phyloP scores from a whole-genome alignment of 2,888 invertebrate species.

The Itoplectis maculator region DNA sequence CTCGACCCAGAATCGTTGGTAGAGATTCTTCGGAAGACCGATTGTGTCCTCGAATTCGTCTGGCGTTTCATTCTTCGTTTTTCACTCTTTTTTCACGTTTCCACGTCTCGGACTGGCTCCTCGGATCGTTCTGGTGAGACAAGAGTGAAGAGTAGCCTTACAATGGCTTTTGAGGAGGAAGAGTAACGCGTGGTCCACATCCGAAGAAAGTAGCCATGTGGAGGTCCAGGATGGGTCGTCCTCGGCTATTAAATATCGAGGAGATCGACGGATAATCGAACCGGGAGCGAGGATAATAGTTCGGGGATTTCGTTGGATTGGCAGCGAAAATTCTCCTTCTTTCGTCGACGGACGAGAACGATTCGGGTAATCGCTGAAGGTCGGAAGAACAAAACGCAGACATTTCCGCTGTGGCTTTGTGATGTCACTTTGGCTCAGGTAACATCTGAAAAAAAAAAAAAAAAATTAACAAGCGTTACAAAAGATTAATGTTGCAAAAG shows the following conservation, averaged over 20 bases:
- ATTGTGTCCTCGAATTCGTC: background rate
- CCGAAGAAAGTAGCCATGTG: no score
- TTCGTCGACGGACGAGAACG: no score
- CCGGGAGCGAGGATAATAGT: constrained; percentile 47
- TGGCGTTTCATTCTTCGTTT: no score
- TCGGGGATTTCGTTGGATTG: constrained; percentile 5
- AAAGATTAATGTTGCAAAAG: background rate
- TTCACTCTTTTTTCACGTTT: no score
- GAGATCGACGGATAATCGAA: constrained; percentile 55
- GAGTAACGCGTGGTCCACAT: constrained; percentile 1
- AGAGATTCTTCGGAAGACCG: constrained; percentile 16
- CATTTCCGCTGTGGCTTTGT: background rate
- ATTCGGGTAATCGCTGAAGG: constrained; percentile 34
- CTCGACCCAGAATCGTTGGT: constrained; percentile 10
- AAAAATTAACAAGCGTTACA: no score
- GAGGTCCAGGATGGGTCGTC: constrained; percentile 22
- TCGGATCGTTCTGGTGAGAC: no score
- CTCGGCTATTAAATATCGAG: constrained; percentile 28
- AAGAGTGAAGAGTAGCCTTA: background rate
- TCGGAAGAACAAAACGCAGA: constrained; percentile 35
- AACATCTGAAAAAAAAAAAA: no score
- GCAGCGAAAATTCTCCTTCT: background rate
- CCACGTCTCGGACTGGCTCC: no score
- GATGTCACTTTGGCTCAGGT: no score
- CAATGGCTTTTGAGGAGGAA: constrained; percentile 4